Base-by-base conservation (phyloP, 2,888 invertebrate genomes). In the Meiosimyza decipiens region DNA sequence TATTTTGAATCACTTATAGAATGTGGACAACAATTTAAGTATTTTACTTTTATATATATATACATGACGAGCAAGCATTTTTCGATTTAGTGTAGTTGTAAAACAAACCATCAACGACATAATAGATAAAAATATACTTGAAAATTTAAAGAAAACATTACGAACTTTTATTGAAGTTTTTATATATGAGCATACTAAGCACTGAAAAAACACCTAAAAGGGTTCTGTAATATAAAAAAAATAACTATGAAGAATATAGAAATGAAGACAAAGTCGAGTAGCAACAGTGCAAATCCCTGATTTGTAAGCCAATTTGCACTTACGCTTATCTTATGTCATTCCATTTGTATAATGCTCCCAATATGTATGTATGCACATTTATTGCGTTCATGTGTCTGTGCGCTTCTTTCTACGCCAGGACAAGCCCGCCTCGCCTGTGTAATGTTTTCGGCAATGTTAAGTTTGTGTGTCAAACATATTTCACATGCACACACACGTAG, bases 241-340 rank as follows among this genome's bases (percentile, higher is more conserved):
- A 65, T 12, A 65, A 65, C 50, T 15, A 28, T 15, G 52, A 33
- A 40, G 54, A 28, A 28, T 28, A 28, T 28, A 28, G 28, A 54
- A 66, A 54, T 33, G 40, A 66, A 28, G 52, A 52, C 16, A 54
- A 66, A n/a, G 28, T 22, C 51, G 50, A 22, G 73, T 70, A 74
- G 75, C 72, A 74, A 75, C 75, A 74, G 28, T 75, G 78, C 84
- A 85, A 86, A 84, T 85, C 84, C 84, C 84, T 62, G 83, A 84
- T 84, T 86, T 86, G 85, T 86, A 86, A 86, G 85, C 86, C 86
- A 86, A 86, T 86, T 86, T 86, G 86, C 87, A 86, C 86, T 85
- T 85, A 86, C 84, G 85, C 86, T 86, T 86, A 85, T 85, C 85
- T 86, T 83, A 86, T 86, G 85, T 86, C 85, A 81, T 86, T 84